Conservation (phyloP, 1,140 invertebrate genomes). For the Macrosteles quadrilineatus region DNA sequence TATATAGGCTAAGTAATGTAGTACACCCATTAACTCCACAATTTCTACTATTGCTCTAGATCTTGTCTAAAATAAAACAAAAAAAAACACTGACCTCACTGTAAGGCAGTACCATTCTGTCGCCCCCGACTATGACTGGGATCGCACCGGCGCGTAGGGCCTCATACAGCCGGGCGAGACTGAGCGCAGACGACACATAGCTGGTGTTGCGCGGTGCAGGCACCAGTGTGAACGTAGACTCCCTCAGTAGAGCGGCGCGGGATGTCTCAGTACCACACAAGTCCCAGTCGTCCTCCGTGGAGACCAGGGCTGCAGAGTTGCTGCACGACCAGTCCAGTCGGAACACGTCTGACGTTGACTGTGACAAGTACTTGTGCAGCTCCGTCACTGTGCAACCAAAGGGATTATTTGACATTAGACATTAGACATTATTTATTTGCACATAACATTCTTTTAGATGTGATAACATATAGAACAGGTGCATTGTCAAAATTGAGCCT, state of each 20-base stretch:
- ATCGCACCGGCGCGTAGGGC: slow-evolving; percentile 85
- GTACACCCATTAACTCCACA: no score
- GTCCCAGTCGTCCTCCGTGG: slow-evolving; percentile 65
- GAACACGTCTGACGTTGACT: slow-evolving; percentile 41
- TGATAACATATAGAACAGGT: no score
- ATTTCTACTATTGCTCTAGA: no score
- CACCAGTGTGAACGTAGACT: slow-evolving; percentile 88
- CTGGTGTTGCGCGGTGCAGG: slow-evolving; percentile 70
- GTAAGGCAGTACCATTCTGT: slow-evolving; percentile 78
- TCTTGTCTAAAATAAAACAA: no score
- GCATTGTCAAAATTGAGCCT: no score
- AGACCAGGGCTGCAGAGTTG: not conserved
- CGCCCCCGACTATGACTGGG: slow-evolving; percentile 84
- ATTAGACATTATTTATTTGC: no score
- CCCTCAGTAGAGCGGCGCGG: slow-evolving; percentile 58
- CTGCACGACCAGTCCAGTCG: slow-evolving; percentile 39
- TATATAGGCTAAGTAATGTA: no score
- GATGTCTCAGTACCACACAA: slow-evolving; percentile 72
- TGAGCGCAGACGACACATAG: slow-evolving; percentile 69
- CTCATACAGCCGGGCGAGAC: slow-evolving; percentile 84
- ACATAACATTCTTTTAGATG: no score
- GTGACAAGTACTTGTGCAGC: slow-evolving; percentile 38
- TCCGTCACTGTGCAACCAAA: slow-evolving; percentile 41
- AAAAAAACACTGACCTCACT: slow-evolving; percentile 49
- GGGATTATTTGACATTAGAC: no score